Conservation (phyloP, 2,113 vertebrate genomes). For the Charadrius vociferus region DNA sequence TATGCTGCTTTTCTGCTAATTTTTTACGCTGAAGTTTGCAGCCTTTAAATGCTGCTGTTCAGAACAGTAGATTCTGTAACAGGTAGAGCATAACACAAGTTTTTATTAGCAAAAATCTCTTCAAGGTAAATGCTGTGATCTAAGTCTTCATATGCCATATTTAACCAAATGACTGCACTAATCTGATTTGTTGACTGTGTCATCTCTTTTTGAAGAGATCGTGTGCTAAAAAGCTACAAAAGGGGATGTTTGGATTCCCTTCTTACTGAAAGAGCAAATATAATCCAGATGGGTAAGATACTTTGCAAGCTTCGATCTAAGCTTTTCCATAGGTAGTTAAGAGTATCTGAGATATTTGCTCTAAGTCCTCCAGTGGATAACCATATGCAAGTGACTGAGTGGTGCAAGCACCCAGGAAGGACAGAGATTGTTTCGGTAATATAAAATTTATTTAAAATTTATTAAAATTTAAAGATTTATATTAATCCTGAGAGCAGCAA, state of each 20-base stretch:
- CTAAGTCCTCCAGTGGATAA: not conserved
- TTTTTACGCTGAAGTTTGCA: slow-evolving; percentile 9
- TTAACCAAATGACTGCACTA: not conserved
- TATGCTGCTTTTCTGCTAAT: not conserved
- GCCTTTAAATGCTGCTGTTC: not conserved
- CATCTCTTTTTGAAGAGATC: not conserved
- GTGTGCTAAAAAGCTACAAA: not conserved
- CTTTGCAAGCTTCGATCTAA: not conserved
- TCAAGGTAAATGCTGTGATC: not conserved
- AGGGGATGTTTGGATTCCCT: not conserved
- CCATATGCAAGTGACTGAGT: not conserved
- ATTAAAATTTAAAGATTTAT: no score
- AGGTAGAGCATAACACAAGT: not conserved
- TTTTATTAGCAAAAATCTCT: not conserved
- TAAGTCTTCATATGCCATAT: not conserved
- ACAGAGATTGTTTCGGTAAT: not conserved
- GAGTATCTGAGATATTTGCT: not conserved
- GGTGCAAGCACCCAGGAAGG: not conserved
- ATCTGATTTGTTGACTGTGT: not conserved
- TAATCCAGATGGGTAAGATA: not conserved
- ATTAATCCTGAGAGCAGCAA: not conserved
- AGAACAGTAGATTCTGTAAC: not conserved
- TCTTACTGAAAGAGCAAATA: not conserved
- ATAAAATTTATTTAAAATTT: no score
- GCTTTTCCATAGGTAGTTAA: not conserved